Percentiles rank a stretch among this genome's conserved stretches.
These are phyloP conservation scores for Gouania willdenowi DNA, from an alignment of 2,797 vertebrate species.

Conservation along the genomic window DNA sequence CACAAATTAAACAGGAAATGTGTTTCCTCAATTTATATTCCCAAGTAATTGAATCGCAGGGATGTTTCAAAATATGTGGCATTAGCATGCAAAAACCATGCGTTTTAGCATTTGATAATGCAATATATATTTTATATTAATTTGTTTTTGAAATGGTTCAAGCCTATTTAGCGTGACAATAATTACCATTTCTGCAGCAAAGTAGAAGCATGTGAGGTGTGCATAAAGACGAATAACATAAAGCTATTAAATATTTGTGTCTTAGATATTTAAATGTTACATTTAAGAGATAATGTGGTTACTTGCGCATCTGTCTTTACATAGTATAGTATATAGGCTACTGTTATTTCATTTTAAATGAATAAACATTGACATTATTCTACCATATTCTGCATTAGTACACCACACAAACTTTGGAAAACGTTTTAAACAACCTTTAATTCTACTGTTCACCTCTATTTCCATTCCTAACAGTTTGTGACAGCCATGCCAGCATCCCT, in stretches of 20 bases:
- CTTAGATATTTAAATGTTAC: constrained; percentile 41
- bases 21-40: constrained; percentile 79
- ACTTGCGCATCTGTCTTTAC: constrained; percentile 8
- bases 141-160: constrained; percentile 75
- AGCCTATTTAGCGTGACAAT: constrained; percentile 66
- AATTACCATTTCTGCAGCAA: constrained; percentile 58
- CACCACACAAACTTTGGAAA: too few relatives aligned
- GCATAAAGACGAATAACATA: constrained; percentile 47
- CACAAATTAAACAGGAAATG: constrained; percentile 78
- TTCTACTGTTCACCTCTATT: constrained; percentile 25
- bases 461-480: constrained; percentile 49
- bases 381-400: too few relatives aligned
- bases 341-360: background rate
- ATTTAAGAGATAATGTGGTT: constrained; percentile 26
- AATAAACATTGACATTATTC: too few relatives aligned
- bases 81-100: constrained; percentile 72
- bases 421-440: too few relatives aligned
- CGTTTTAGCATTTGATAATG: constrained; percentile 77
- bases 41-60: constrained; percentile 78
- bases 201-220: constrained; percentile 50
- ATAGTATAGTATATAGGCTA: background rate
- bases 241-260: constrained; percentile 56
- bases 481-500: constrained; percentile 64
- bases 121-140: constrained; percentile 77
- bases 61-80: constrained; percentile 72